Percentiles rank a stretch among this genome's conserved stretches.
Evolutionary conservation across 2,888 invertebrate species (phyloP).

Genomic region (Girardia tigrina): DNA sequence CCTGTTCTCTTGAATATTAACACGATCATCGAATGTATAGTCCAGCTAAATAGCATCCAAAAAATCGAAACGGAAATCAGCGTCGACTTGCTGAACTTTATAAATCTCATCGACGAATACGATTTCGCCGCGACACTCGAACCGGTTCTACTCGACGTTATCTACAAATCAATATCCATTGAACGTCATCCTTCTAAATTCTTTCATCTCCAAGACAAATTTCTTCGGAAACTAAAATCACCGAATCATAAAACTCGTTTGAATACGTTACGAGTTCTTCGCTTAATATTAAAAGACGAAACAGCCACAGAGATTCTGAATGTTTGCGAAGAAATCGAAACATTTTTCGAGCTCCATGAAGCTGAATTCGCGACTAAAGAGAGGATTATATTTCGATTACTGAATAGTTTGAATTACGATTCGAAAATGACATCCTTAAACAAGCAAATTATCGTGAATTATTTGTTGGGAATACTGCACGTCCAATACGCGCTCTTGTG

Average conservation of each 20-base stretch:
- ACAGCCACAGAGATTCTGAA: background rate
- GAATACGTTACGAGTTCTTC: background rate
- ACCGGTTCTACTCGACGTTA: background rate
- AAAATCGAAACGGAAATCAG: background rate
- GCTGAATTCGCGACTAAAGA: background rate
- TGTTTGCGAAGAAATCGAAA: background rate
- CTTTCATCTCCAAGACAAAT: background rate
- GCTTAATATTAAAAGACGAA: background rate
- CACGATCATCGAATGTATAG: background rate
- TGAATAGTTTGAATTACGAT: background rate
- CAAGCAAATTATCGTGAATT: background rate
- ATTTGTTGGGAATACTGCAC: background rate
- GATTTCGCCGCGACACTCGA: background rate
- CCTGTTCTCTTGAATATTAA: background rate
- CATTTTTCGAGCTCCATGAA: background rate
- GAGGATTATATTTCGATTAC: background rate
- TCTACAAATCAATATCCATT: background rate
- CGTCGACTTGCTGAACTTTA: background rate
- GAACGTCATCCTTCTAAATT: background rate
- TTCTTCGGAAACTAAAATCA: too few relatives aligned
- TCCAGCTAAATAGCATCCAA: background rate
- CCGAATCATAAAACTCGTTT: background rate
- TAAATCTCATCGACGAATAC: background rate
- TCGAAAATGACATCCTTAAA: background rate
- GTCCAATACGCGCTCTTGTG: background rate